phyloP scores from a whole-genome alignment of 2,797 vertebrate genomes.

The Cynodonichthys magdalenae region DNA sequence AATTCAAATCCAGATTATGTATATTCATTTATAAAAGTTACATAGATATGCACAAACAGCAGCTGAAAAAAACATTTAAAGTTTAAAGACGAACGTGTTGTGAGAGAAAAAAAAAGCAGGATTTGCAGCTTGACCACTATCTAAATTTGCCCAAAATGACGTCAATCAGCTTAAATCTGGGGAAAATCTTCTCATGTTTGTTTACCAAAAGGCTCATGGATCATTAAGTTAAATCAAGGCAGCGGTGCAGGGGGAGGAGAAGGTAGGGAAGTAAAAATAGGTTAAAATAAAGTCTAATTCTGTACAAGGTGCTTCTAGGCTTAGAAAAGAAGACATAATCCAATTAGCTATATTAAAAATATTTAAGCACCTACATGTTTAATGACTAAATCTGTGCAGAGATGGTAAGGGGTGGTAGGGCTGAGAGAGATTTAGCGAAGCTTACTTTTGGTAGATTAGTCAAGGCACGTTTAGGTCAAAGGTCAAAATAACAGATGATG shows the following conservation, averaged over 20 bases:
- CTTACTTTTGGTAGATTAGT: constrained; percentile 47
- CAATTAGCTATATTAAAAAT: constrained; percentile 65
- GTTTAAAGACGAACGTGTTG: constrained; percentile 45
- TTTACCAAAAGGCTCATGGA: constrained; percentile 48
- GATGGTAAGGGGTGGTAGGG: constrained; percentile 26
- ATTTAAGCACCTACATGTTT: constrained; percentile 54
- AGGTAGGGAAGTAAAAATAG: constrained; percentile 48
- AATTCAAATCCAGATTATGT: constrained; percentile 16
- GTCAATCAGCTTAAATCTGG: constrained; percentile 52
- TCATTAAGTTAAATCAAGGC: constrained; percentile 51
- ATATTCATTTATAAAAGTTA: constrained; percentile 20
- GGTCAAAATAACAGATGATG: constrained; percentile 43
- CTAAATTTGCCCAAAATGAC: constrained; percentile 49
- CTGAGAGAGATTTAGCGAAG: constrained; percentile 39
- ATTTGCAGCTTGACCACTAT: constrained; percentile 44
- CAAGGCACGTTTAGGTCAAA: constrained; percentile 29
- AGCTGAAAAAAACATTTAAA: constrained; percentile 14
- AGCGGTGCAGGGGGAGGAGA: constrained; percentile 34
- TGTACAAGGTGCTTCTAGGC: constrained; percentile 46
- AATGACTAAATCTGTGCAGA: constrained; percentile 41
- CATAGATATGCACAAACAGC: constrained; percentile 22
- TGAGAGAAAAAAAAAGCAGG: constrained; percentile 37
- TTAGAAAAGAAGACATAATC: constrained; percentile 59
- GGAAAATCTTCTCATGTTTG: constrained; percentile 49
- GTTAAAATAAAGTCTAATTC: constrained; percentile 59